Evolutionary conservation across 1,140 invertebrate species (phyloP).

Genomic region (Temnothorax curvispinosus): DNA sequence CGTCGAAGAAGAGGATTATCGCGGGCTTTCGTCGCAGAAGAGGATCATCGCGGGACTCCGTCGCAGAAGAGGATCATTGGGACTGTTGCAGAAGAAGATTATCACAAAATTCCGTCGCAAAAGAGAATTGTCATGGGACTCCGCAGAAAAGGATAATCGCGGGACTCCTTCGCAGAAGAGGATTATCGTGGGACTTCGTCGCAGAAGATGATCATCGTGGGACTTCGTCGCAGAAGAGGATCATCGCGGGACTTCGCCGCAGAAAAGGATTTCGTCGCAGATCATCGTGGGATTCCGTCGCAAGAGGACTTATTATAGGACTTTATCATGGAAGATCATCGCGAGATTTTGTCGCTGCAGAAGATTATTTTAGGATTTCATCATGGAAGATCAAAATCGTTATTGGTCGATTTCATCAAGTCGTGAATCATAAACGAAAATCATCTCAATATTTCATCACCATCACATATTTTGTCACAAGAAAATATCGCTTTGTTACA

Average conservation of each 20-base stretch:
- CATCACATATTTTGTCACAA: too few species aligned
- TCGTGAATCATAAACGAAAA: neutral
- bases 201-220: neutral
- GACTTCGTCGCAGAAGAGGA: neutral
- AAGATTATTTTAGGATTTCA: neutral
- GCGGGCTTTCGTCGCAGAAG: neutral
- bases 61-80: neutral
- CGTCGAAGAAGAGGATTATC: neutral
- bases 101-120: neutral
- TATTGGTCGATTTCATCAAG: neutral
- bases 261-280: neutral
- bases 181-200: neutral
- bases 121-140: neutral
- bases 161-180: constrained; percentile 27
- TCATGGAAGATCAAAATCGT: too few species aligned
- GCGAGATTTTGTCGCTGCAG: too few species aligned
- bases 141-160: neutral
- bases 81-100: neutral
- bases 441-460: neutral
- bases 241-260: neutral
- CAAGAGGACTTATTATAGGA: neutral
- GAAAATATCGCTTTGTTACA: neutral
- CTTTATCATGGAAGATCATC: neutral
- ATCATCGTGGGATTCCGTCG: neutral
- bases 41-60: neutral